These are phyloP conservation scores for Crepidodera aurea DNA, from an alignment of 2,888 invertebrate genomes.

Conservation along the genomic window DNA sequence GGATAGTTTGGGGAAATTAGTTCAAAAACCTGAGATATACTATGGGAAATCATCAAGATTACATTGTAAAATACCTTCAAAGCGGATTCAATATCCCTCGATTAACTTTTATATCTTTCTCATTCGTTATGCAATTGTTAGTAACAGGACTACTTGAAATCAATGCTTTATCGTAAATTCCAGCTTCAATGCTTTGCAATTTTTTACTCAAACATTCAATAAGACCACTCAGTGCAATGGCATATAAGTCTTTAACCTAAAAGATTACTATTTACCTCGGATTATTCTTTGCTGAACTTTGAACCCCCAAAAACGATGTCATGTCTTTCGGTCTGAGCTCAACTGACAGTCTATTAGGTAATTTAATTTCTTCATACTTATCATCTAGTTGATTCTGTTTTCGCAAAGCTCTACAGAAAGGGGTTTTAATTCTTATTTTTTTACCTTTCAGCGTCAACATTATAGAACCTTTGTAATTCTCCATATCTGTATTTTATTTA, in stretches of 20 bases:
- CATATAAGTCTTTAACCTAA: slow-evolving; percentile 66
- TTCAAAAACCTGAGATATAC: no score
- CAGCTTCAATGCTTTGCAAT: slow-evolving; percentile 71
- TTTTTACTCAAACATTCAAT: slow-evolving; percentile 76
- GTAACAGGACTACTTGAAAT: slow-evolving; percentile 47
- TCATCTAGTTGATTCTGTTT: slow-evolving; percentile 87
- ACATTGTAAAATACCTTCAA: no score
- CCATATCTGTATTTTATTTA: no score
- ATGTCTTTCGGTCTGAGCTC: slow-evolving; percentile 80
- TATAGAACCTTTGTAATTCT: slow-evolving; percentile 84
- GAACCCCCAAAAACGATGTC: slow-evolving; percentile 84
- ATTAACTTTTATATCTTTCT: slow-evolving; percentile 45
- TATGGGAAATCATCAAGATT: no score
- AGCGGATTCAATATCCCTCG: slow-evolving; percentile 44
- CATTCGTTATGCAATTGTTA: slow-evolving; percentile 47
- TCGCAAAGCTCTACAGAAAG: slow-evolving; percentile 88
- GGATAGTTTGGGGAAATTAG: no score
- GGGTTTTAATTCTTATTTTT: slow-evolving; percentile 88
- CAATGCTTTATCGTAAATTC: slow-evolving; percentile 53
- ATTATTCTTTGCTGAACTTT: slow-evolving; percentile 89
- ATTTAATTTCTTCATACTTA: slow-evolving; percentile 75
- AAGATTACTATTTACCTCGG: slow-evolving; percentile 58
- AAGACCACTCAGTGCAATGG: slow-evolving; percentile 78
- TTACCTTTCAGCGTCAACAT: slow-evolving; percentile 84
- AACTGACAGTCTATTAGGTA: slow-evolving; percentile 81